Evolutionary conservation across 2,888 invertebrate species (phyloP).

Genomic region (Stenotaenia linearis): DNA sequence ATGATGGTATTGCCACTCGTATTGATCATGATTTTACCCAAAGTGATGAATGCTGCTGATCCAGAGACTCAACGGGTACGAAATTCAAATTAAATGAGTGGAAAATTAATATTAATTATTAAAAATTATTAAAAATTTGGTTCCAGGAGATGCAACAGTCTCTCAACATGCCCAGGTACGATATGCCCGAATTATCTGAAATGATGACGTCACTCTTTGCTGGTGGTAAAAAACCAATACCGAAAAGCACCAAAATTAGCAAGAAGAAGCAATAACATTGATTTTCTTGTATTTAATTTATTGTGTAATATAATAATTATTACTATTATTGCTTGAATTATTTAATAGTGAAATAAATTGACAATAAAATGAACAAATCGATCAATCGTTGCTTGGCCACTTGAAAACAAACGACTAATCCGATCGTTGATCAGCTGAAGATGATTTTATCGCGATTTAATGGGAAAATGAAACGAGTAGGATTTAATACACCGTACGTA

Average conservation of each 20-base stretch:
- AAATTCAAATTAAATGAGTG: too few relatives aligned
- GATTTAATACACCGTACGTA: too few relatives aligned
- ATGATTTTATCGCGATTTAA: too few relatives aligned
- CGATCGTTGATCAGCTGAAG: too few relatives aligned
- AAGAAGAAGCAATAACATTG: conserved; percentile 33
- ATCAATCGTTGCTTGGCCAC: too few relatives aligned
- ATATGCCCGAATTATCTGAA: conserved; percentile 87
- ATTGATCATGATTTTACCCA: conserved; percentile 85
- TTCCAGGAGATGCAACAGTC: conserved; percentile 68
- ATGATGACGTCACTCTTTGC: conserved; percentile 81
- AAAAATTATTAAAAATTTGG: too few relatives aligned
- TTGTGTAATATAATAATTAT: neutral
- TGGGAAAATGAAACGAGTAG: too few relatives aligned
- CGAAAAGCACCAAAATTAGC: conserved; percentile 39
- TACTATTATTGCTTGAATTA: too few relatives aligned
- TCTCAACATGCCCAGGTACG: conserved; percentile 67
- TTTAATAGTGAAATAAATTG: too few relatives aligned
- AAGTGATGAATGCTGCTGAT: conserved; percentile 84
- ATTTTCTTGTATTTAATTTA: neutral
- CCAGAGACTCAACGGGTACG: conserved; percentile 85
- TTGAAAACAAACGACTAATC: too few relatives aligned
- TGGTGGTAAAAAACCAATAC: conserved; percentile 55
- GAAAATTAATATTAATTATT: too few relatives aligned
- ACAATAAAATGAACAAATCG: too few relatives aligned
- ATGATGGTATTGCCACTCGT: conserved; percentile 94